Evolutionary conservation across 2,113 vertebrate species (phyloP), one percentile per base, ranked within the genome.

Genomic region (Prunella himalayana): DNA sequence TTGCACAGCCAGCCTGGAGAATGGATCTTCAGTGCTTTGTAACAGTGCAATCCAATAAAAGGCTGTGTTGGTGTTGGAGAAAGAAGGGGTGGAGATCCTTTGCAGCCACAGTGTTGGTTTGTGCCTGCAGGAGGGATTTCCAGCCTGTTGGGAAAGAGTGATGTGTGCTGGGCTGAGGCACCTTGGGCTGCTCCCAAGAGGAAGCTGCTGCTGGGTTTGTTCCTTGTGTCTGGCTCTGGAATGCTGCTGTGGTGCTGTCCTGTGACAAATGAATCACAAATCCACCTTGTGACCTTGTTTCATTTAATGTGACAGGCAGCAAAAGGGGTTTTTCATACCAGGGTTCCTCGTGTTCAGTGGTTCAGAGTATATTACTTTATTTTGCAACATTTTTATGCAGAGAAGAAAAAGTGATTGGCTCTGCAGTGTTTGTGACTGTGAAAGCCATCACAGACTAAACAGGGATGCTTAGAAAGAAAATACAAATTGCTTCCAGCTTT

Each of bases 121-220:
- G 0, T n/a, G 31, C n/a, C 78, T 59, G 56, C 56, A 33, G 16
- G 14, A 44, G 35, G 12, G 33, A 0, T 80, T 66, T 66, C 42
- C 11, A 8, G 15, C 4, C 12, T 21, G 0, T 19, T 1, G 8
- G 71, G 35, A 51, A 44, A 18, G 28, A 1, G 1, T 18, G 25
- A 10, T 0, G 4, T 6, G 47, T 30, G 39, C 30, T 35, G 75
- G 41, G 35, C 59, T 54, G 4, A 14, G 57, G 39, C 41, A 9
- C 42, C 35, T 37, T 7, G 19, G 51, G 39, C 50, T 54, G 15
- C 27, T 88, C 35, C 10, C 42, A 49, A 6, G 53, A 44, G 68
- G 63, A 41, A 44, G 64, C 33, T 72, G 20, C 15, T 3, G 7
- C 11, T n/a, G 80, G 6, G 6, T 59, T 54, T 51, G 24, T 41